Conservation (phyloP, 1,140 invertebrate species). For the Periplaneta americana region DNA sequence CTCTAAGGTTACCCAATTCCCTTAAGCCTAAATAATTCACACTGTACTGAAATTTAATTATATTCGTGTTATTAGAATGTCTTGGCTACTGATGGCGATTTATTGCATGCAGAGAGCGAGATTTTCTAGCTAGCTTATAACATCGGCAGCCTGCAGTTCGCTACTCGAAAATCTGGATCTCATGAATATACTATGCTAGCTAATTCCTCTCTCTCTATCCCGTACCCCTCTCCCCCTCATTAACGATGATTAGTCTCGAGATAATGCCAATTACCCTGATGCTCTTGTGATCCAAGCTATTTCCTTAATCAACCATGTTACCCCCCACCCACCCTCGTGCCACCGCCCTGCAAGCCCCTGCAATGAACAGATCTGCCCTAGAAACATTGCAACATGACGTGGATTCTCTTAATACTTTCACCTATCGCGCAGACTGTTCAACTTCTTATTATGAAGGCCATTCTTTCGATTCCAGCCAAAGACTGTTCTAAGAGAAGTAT, state of each 20-base stretch:
- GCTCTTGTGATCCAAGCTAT: constrained; percentile 8
- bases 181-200: background rate
- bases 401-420: too few species aligned
- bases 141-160: too few species aligned
- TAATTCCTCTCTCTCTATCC: background rate
- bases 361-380: background rate
- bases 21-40: too few species aligned
- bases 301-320: constrained; percentile 1
- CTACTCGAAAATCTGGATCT: background rate
- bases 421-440: too few species aligned
- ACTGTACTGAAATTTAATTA: too few species aligned
- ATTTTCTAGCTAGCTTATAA: background rate
- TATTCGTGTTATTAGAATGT: too few species aligned
- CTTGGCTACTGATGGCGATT: too few species aligned
- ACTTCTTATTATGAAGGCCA: too few species aligned
- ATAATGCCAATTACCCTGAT: constrained; percentile 10
- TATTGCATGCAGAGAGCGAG: too few species aligned
- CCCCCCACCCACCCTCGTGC: background rate
- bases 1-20: too few species aligned
- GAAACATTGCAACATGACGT: background rate
- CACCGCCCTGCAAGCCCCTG: background rate
- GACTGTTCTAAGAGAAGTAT: too few species aligned
- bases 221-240: background rate
- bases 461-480: too few species aligned
- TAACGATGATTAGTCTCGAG: constrained; percentile 9